These are phyloP conservation scores for Drosophila kanapiae DNA, from an alignment of 1,140 invertebrate genomes.

Conservation along the genomic window DNA sequence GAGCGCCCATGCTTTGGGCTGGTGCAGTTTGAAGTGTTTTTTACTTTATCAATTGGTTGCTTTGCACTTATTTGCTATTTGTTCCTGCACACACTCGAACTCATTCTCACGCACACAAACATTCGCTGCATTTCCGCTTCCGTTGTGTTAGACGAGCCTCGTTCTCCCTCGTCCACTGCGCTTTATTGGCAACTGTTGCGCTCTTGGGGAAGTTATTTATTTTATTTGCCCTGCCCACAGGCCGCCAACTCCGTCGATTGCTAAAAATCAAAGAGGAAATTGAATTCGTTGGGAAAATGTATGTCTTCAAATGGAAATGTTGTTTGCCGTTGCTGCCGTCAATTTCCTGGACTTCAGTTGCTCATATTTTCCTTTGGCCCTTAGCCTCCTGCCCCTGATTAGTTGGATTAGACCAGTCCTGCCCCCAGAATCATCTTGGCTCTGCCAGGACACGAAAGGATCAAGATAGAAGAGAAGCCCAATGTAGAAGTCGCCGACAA, in stretches of 20 bases:
- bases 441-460: conserved; percentile 7
- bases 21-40: conserved; percentile 79
- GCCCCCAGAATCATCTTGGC: conserved; percentile 1
- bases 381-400: conserved; percentile 58
- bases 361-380: conserved; percentile 34
- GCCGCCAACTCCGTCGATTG: conserved; percentile 63
- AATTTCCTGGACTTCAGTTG: conserved; percentile 69
- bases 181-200: conserved; percentile 77
- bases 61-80: conserved; percentile 84
- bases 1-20: conserved; percentile 32
- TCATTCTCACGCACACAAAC: conserved; percentile 41
- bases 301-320: conserved; percentile 80
- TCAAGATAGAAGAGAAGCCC: conserved; percentile 20
- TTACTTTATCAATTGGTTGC: conserved; percentile 84
- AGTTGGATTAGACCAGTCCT: conserved; percentile 58
- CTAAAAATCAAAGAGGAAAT: conserved; percentile 83
- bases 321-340: conserved; percentile 74
- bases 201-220: conserved; percentile 79
- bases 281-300: conserved; percentile 83
- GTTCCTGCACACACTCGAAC: conserved; percentile 58
- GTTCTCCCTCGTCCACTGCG: conserved; percentile 3
- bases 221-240: conserved; percentile 72
- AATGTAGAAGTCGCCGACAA: conserved; percentile 48
- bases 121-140: conserved; percentile 75
- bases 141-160: conserved; percentile 68